phyloP scores from a whole-genome alignment of 2,113 vertebrate genomes.

The Bubo scandiacus region DNA sequence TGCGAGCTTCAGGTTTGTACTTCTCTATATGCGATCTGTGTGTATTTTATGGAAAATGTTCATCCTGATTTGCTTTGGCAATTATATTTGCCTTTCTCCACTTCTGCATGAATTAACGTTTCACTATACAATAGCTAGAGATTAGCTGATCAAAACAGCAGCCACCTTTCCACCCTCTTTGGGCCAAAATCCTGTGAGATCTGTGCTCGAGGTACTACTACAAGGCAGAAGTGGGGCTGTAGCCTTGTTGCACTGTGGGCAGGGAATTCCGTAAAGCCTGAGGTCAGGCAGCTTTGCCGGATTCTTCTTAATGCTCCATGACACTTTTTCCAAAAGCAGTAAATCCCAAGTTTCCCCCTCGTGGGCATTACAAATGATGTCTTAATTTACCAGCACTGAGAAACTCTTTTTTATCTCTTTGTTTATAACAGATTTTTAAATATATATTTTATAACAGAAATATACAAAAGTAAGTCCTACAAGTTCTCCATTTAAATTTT shows the following conservation, averaged over 20 bases:
- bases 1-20: background rate
- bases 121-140: background rate
- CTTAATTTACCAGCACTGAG: background rate
- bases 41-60: background rate
- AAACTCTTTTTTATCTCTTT: background rate
- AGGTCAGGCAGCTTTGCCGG: background rate
- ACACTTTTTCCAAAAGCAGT: background rate
- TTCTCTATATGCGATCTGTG: background rate
- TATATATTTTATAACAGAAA: background rate
- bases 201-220: background rate
- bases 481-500: background rate
- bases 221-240: background rate
- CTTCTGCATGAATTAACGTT: background rate
- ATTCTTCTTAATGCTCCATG: background rate
- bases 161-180: background rate
- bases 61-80: background rate
- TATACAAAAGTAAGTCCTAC: background rate
- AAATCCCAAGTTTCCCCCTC: background rate
- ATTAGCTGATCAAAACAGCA: background rate
- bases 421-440: background rate
- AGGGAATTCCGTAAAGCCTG: background rate
- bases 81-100: background rate
- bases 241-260: background rate
- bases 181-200: background rate
- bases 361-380: background rate